Evolutionary conservation across 2,113 vertebrate species (phyloP).

Genomic region (Choloepus hoffmanni): DNA sequence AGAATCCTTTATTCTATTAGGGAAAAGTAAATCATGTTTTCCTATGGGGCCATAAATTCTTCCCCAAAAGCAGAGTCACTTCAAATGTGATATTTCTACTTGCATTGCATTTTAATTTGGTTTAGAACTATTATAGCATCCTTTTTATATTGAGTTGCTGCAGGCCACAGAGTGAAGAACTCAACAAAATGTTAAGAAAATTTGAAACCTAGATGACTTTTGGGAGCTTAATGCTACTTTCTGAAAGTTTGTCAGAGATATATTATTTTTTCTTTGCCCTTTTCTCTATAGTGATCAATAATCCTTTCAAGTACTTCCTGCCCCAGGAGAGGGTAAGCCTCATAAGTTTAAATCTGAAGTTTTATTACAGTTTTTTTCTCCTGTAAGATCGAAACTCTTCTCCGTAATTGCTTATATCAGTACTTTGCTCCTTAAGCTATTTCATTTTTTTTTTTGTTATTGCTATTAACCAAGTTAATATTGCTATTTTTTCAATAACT

Average conservation of each 20-base stretch:
- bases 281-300: background rate
- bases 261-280: background rate
- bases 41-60: background rate
- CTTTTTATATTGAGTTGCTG: background rate
- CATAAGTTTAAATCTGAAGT: background rate
- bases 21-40: background rate
- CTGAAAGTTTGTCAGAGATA: background rate
- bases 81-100: background rate
- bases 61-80: background rate
- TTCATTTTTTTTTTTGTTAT: background rate
- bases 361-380: background rate
- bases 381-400: background rate
- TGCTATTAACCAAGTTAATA: background rate
- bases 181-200: conserved; percentile 19
- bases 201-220: background rate
- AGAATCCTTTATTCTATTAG: background rate
- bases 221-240: background rate
- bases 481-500: background rate
- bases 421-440: background rate
- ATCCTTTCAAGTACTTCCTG: background rate
- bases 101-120: background rate
- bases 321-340: background rate
- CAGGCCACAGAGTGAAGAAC: background rate
- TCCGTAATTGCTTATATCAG: background rate
- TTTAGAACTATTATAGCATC: background rate